A percentile compares a stretch with the other conserved stretches of the same genome.
Evolutionary conservation across 1,140 invertebrate genomes (phyloP).

Genomic region (Temnothorax nylanderi): DNA sequence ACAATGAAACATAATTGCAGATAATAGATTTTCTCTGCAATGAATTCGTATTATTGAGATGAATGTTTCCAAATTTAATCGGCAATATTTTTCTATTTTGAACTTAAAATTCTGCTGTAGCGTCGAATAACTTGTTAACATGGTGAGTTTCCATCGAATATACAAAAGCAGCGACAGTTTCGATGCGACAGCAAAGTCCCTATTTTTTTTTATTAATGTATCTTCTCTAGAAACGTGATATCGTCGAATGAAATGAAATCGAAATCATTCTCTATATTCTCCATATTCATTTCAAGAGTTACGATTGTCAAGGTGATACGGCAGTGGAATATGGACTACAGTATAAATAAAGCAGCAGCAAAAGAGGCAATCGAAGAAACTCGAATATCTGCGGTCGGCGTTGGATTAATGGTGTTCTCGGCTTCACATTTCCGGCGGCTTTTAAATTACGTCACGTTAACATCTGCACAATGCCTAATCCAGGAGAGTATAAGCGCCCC

Average conservation of each 20-base stretch:
- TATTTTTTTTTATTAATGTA: not conserved
- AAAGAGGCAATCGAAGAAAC: not conserved
- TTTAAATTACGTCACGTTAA: not conserved
- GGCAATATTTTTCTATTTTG: not conserved
- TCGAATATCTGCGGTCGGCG: not conserved
- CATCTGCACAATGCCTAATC: conserved; percentile 4
- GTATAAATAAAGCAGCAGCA: not conserved
- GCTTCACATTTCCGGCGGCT: not conserved
- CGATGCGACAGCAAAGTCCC: not conserved
- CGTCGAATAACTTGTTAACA: not conserved
- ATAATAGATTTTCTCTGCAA: not conserved
- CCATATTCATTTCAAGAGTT: not conserved
- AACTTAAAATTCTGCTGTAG: not conserved
- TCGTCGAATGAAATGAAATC: not conserved
- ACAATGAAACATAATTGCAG: not conserved
- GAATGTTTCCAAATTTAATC: not conserved
- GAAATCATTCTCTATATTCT: not conserved
- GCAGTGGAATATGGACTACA: not conserved
- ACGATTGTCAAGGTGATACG: not conserved
- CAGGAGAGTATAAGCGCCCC: not conserved
- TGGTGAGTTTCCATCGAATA: not conserved
- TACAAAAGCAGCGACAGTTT: not conserved
- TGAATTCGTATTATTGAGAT: not conserved
- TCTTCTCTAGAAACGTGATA: not conserved
- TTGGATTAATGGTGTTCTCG: conserved; percentile 5